phyloP scores from a whole-genome alignment of 2,113 vertebrate genomes.

The Aepyceros melampus region DNA sequence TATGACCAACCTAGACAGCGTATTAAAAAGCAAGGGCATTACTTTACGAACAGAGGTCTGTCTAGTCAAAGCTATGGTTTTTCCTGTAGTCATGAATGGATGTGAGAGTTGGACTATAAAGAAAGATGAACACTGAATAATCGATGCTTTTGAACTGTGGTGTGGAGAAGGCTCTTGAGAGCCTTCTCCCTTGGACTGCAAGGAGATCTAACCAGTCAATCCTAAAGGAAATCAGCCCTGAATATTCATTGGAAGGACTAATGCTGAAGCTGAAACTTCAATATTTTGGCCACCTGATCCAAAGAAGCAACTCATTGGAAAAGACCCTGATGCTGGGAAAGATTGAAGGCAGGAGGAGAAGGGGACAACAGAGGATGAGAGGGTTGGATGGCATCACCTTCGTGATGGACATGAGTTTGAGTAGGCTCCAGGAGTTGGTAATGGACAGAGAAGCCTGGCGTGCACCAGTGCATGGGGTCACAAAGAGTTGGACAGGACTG shows the following conservation, averaged over 20 bases:
- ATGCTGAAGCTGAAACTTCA: background rate
- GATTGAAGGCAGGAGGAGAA: background rate
- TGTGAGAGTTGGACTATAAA: background rate
- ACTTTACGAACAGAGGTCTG: background rate
- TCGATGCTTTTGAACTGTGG: background rate
- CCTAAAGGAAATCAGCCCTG: background rate
- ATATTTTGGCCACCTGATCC: background rate
- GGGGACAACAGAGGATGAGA: background rate
- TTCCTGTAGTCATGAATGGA: background rate
- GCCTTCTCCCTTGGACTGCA: background rate
- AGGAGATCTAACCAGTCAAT: background rate
- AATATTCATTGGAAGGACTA: background rate
- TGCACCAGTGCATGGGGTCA: background rate
- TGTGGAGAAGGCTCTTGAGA: background rate
- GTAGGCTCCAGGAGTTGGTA: background rate
- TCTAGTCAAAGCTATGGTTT: background rate
- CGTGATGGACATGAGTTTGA: background rate
- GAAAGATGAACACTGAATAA: background rate
- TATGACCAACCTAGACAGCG: background rate
- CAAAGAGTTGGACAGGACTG: background rate
- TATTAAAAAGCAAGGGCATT: background rate
- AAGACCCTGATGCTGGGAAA: background rate
- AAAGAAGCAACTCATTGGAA: background rate
- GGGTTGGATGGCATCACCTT: background rate
- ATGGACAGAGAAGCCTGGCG: background rate